phyloP scores from a whole-genome alignment of 2,888 invertebrate genomes.

The Pandemis heparana region DNA sequence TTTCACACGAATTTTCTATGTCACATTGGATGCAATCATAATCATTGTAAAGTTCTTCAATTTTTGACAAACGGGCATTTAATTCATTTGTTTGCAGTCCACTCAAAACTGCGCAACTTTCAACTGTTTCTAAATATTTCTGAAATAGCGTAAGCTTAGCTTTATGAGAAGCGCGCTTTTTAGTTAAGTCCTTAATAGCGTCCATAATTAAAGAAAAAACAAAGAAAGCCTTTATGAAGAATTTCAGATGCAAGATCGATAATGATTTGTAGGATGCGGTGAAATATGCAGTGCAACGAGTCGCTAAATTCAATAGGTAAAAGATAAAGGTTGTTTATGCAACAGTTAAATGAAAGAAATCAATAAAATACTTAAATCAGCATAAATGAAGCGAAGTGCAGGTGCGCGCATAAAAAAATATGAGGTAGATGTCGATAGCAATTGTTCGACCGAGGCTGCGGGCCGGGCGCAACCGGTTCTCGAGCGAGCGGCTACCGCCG shows the following conservation, averaged over 20 bases:
- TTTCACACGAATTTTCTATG: conserved; percentile 9
- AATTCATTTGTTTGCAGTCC: neutral
- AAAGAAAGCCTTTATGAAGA: neutral
- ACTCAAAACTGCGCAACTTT: neutral
- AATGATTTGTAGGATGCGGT: neutral
- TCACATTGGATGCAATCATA: conserved; percentile 6
- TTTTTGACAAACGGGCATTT: neutral
- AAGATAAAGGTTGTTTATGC: neutral
- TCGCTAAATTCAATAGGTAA: neutral
- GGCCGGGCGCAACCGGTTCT: no score
- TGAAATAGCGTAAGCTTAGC: conserved; percentile 8
- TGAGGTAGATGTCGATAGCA: neutral
- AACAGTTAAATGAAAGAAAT: neutral
- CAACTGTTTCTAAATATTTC: neutral
- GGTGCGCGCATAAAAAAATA: neutral
- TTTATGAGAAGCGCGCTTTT: conserved; percentile 9
- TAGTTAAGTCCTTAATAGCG: conserved; percentile 1
- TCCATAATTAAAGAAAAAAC: conserved; percentile 2
- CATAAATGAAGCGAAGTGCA: neutral
- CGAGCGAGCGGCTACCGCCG: neutral
- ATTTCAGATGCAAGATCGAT: neutral
- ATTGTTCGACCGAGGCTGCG: no score
- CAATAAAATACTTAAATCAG: neutral
- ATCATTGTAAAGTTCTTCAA: neutral
- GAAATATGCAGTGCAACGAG: neutral